phyloP scores from a whole-genome alignment of 1,140 invertebrate genomes.

The Orchestia grillus region DNA sequence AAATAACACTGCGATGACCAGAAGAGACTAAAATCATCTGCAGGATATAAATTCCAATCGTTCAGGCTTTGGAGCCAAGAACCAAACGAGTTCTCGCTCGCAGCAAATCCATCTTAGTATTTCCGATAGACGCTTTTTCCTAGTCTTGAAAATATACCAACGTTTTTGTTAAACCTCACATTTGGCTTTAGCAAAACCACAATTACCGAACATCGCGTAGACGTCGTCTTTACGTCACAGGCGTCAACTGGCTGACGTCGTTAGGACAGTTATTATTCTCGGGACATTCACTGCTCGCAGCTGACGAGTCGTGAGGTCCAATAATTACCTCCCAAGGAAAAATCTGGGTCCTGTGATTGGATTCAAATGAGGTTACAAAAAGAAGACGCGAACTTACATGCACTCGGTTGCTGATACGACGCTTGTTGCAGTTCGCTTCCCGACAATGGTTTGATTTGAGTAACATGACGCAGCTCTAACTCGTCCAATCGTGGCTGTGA shows the following conservation, averaged over 20 bases:
- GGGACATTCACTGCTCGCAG: neutral
- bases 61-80: neutral
- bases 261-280: conserved; percentile 9
- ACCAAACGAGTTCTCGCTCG: neutral
- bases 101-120: neutral
- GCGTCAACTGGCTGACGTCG: neutral
- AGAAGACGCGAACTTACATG: neutral
- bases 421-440: neutral
- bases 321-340: conserved; percentile 22
- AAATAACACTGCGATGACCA: neutral
- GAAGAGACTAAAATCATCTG: neutral
- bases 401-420: neutral
- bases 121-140: neutral
- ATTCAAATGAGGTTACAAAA: conserved; percentile 52
- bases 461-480: neutral
- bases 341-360: conserved; percentile 31
- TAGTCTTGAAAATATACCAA: neutral
- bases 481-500: neutral
- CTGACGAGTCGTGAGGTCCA: conserved; percentile 40
- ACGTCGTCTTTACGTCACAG: conserved; percentile 28
- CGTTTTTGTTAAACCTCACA: neutral
- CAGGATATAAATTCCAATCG: neutral
- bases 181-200: neutral
- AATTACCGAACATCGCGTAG: neutral
- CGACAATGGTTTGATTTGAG: neutral